Base-by-base conservation (phyloP, 2,797 vertebrate species). In the Myotis myotis region DNA sequence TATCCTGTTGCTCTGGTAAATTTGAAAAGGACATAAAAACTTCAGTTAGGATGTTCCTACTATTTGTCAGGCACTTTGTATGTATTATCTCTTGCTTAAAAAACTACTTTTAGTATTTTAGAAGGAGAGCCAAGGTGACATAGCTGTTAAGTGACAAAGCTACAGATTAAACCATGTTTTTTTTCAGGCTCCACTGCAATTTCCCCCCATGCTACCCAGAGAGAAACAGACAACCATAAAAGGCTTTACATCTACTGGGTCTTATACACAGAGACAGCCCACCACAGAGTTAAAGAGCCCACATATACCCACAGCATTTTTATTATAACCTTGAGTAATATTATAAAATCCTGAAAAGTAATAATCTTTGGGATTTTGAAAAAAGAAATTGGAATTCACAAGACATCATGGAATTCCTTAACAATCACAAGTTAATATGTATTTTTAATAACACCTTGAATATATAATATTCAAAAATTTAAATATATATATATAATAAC, bases 51-150 rank as follows among this genome's bases (percentile, higher is more conserved):
- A 70, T 41, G 44, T 33, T 71, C 3, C n/a, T 70, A 80, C 44
- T 71, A 75, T 89, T 84, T 94, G 19, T 83, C 80, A 94, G 25
- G 8, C 4, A 74, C 51, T 71, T 89, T 70, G 33, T 47, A 96
- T 25, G 25, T 51, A 68, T 82, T 74, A 74, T 78, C 15, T 79
- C 57, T 91, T 89, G 19, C 15, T 76, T 72, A 84, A 87, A 85
- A 66, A 68, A 85, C 15, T 36, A 22, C 22, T 82, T 76, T 86
- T 44, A 47, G 19, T 93, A 68, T 47, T 81, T 78, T 38, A 81
- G 41, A 83, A 57, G 79, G 44, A 68, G 22, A 87, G 76, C 9
- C 47, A n/a, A 80, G 20, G 44, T 91, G 47, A 57, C 13, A 84
- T 0, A 75, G 57, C n/a, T 89, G 51, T 38, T 76, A 83, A 68